Evolutionary conservation across 2,888 invertebrate genomes (phyloP).

Genomic region (Taphrorychus bicolor): DNA sequence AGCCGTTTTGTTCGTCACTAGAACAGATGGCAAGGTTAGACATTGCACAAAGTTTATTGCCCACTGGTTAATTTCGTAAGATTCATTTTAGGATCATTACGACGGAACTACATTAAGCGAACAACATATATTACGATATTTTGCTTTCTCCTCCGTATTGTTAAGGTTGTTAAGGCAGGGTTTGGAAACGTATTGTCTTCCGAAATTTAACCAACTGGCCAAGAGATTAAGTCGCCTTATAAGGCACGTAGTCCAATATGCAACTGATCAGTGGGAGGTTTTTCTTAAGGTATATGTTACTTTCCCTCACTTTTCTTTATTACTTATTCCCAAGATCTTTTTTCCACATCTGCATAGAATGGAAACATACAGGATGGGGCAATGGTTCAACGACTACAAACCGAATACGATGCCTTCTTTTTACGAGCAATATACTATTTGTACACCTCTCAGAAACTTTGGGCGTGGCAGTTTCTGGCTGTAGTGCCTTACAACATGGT

Average conservation of each 20-base stretch:
- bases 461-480: constrained; percentile 84
- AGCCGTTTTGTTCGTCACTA: constrained; percentile 59
- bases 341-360: neutral
- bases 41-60: too few species aligned
- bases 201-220: constrained; percentile 73
- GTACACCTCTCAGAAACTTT: constrained; percentile 73
- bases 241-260: constrained; percentile 75
- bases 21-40: constrained; percentile 53
- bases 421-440: constrained; percentile 72
- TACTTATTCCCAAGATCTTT: neutral
- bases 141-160: constrained; percentile 74
- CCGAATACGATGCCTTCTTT: constrained; percentile 78
- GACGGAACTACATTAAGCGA: constrained; percentile 64
- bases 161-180: constrained; percentile 71
- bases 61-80: too few species aligned
- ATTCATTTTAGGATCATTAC: constrained; percentile 58
- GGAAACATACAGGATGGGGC: constrained; percentile 53
- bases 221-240: constrained; percentile 72
- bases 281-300: constrained; percentile 53
- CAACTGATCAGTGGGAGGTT: constrained; percentile 73
- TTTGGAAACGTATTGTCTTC: constrained; percentile 69
- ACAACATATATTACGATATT: constrained; percentile 69
- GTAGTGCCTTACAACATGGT: constrained; percentile 73
- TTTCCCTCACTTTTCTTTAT: neutral
- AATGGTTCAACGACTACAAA: constrained; percentile 67